Percentiles rank a stretch among this genome's conserved stretches.
These are phyloP conservation scores for Clamator glandarius DNA, from an alignment of 2,797 vertebrate genomes.

Conservation along the genomic window DNA sequence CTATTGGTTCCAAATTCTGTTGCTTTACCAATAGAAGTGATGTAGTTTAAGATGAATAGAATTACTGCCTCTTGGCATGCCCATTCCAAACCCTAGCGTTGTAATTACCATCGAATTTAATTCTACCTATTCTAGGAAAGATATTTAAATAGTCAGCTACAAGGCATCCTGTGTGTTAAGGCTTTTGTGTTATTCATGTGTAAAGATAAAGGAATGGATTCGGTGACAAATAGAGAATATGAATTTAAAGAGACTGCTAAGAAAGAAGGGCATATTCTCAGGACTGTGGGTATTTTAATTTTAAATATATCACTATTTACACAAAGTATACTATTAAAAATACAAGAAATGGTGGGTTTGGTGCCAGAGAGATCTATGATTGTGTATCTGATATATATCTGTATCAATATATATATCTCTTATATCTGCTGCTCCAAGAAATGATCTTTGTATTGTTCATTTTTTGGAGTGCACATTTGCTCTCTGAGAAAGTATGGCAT, in stretches of 20 bases:
- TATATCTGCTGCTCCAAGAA: not conserved
- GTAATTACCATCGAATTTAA: constrained; percentile 8
- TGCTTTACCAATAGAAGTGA: not conserved
- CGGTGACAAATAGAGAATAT: not conserved
- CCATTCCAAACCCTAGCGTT: not conserved
- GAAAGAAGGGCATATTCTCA: not conserved
- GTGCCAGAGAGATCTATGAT: not conserved
- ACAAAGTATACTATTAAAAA: not conserved
- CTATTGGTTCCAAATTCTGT: not conserved
- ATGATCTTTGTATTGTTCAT: not conserved
- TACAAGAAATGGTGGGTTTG: not conserved
- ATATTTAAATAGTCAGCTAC: not conserved
- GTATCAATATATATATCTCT: too few species aligned
- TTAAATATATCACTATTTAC: not conserved
- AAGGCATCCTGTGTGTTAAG: not conserved
- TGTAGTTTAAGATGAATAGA: not conserved
- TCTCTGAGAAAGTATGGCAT: not conserved
- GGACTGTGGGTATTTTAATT: not conserved
- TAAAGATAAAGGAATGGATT: not conserved
- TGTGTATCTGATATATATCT: too few species aligned
- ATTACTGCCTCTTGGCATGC: not conserved
- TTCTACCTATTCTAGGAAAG: not conserved
- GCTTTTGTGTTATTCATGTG: not conserved
- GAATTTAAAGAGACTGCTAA: not conserved
- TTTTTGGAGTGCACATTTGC: not conserved